phyloP scores from a whole-genome alignment of 2,113 vertebrate genomes.

The Nothoprocta pentlandii region DNA sequence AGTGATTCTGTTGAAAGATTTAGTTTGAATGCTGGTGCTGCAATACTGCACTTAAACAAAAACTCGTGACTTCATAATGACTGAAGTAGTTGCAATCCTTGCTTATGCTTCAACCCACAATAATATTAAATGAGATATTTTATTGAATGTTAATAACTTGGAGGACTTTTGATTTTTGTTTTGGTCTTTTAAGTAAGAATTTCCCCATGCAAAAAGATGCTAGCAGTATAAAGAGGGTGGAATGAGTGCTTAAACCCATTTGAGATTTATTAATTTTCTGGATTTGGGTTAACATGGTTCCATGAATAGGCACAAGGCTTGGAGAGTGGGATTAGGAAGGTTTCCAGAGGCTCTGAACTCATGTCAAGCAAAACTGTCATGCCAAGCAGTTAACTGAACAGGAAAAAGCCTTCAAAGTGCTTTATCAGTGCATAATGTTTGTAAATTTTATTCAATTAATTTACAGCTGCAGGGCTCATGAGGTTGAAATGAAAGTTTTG shows the following conservation, averaged over 20 bases:
- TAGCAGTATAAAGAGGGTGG: conserved; percentile 35
- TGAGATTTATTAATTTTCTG: conserved; percentile 77
- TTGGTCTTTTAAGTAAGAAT: conserved; percentile 54
- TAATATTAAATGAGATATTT: conserved; percentile 61
- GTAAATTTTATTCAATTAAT: conserved; percentile 84
- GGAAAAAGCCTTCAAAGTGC: conserved; percentile 64
- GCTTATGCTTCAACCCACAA: conserved; percentile 27
- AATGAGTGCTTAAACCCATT: conserved; percentile 56
- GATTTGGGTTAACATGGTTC: conserved; percentile 70
- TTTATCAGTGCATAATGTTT: conserved; percentile 77
- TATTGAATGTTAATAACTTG: conserved; percentile 60
- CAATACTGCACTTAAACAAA: background rate
- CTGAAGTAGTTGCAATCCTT: conserved; percentile 32
- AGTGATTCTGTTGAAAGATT: background rate
- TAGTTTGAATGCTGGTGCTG: background rate
- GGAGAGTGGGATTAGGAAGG: conserved; percentile 77
- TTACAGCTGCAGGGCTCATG: conserved; percentile 78
- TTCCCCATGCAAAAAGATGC: conserved; percentile 24
- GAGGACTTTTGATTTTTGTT: conserved; percentile 50
- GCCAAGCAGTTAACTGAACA: conserved; percentile 68
- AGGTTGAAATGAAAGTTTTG: conserved; percentile 78
- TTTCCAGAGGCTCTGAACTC: conserved; percentile 80
- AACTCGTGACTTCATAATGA: conserved; percentile 18
- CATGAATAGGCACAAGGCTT: conserved; percentile 77
- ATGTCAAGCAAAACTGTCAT: conserved; percentile 76